Conservation (phyloP, 1,140 invertebrate species). For the Solenopsis invicta region DNA sequence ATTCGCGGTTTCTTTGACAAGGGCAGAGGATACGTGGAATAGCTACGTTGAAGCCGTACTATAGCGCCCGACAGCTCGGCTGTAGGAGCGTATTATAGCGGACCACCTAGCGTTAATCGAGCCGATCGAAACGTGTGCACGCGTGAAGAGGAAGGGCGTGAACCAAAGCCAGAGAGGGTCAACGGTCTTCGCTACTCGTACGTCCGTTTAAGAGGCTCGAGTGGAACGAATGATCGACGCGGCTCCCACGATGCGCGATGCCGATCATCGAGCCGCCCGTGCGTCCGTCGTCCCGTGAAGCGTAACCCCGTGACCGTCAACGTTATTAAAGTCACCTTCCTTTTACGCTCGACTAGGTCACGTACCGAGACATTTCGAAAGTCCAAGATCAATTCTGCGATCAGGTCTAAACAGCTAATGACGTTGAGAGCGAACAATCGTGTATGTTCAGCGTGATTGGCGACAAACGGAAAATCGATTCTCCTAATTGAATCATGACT, state of each 20-base stretch:
- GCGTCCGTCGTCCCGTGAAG: constrained; percentile 42
- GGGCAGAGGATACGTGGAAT: neutral
- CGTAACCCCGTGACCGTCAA: constrained; percentile 52
- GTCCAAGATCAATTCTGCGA: neutral
- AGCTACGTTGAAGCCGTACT: neutral
- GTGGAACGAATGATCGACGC: constrained; percentile 58
- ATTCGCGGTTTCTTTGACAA: neutral
- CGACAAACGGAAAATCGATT: constrained; percentile 13
- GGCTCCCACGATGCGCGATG: constrained; percentile 68
- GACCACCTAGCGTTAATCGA: constrained; percentile 23
- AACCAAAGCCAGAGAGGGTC: constrained; percentile 46
- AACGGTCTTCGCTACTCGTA: constrained; percentile 55
- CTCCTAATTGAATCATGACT: neutral
- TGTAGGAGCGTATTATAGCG: neutral
- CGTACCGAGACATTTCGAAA: neutral
- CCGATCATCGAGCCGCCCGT: constrained; percentile 24
- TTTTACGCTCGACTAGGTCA: constrained; percentile 4
- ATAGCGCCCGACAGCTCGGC: neutral
- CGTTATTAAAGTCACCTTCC: constrained; percentile 54
- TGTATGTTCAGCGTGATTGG: neutral
- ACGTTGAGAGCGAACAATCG: neutral
- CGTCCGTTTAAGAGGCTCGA: constrained; percentile 18
- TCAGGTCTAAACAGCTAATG: neutral
- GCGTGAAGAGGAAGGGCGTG: constrained; percentile 57
- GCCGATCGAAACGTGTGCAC: constrained; percentile 42